Evolutionary conservation across 1,140 invertebrate genomes (phyloP), one percentile per base, ranked within the genome.

Genomic region (Caenorhabditis tropicalis): DNA sequence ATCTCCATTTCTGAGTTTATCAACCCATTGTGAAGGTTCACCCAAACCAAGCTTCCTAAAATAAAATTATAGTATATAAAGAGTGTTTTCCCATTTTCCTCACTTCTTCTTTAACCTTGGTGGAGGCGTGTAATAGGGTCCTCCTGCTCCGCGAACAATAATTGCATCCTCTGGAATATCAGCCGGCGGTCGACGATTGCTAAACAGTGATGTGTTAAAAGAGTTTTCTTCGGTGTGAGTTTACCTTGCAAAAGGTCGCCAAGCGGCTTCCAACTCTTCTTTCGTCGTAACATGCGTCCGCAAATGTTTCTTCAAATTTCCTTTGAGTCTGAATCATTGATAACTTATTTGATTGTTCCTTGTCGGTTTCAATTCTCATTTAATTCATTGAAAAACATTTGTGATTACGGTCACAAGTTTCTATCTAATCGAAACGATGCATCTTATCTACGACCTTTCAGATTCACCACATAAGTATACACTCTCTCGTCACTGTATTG

Each of bases 151-250:
- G 9, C 90, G 81, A 43, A 91, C 88, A n/a, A 91, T 88, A 48
- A 91, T 91, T 16, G 90, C 90, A 85, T 91, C 90, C 15, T 89
- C 87, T 2, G 90, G 90, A 65, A 91, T 89, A 27, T 90, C 90
- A 16, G 89, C 88, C 1, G 90, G 90, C n/a, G 90, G 90, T 9
- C 90, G 87, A 15, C 90, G 89, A 81, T 91, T 91, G 53, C 89
- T 91, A 83, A 84, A 85, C 48, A 21, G 16, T 15, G 27, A 86
- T 24, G 31, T 33, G 7, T n/a, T 15, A n/a, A 81, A 46, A 27
- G 39, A 15, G 16, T 9, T 49, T 43, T 21, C 7, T 19, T 82
- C 43, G n/a, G 16, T 21, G n/a, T 16, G 6, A 46, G 39, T 79
- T n/a, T 39, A 90, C 89, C 89, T 90, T 7, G 89, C 88, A 84